These are phyloP conservation scores for Saxicola maurus DNA, from an alignment of 2,797 vertebrate genomes.

Conservation along the genomic window DNA sequence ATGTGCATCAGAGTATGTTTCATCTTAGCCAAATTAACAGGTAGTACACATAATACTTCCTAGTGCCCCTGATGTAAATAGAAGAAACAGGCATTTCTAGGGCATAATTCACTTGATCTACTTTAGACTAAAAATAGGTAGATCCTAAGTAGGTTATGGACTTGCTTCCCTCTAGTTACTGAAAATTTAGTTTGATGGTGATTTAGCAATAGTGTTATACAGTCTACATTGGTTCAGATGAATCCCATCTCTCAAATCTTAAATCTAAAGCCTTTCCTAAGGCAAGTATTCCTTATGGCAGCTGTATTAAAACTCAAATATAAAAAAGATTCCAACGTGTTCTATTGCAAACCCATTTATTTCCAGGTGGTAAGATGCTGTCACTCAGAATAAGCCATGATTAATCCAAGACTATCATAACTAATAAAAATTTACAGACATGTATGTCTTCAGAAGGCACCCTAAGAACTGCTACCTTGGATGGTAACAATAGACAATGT, in stretches of 20 bases:
- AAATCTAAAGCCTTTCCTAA: background rate
- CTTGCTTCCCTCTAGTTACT: background rate
- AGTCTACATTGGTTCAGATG: background rate
- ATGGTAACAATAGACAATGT: background rate
- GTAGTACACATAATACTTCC: background rate
- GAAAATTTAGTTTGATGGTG: background rate
- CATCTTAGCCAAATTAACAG: background rate
- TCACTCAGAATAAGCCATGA: background rate
- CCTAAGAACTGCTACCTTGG: background rate
- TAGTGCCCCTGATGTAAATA: background rate
- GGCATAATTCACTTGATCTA: background rate
- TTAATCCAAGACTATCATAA: background rate
- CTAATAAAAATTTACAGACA: background rate
- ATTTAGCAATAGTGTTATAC: background rate
- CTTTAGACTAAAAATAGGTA: conserved; percentile 7
- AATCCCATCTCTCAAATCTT: background rate
- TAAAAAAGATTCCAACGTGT: background rate
- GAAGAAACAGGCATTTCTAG: background rate
- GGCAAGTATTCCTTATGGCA: background rate
- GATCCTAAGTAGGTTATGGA: background rate
- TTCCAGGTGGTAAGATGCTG: background rate
- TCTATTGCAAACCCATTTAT: background rate
- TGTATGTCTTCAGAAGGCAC: background rate
- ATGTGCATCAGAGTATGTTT: background rate
- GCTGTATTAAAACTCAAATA: background rate